A percentile compares a stretch with the other conserved stretches of the same genome.
Conservation (phyloP, 2,113 vertebrate species). For the Serilophus lunatus region DNA sequence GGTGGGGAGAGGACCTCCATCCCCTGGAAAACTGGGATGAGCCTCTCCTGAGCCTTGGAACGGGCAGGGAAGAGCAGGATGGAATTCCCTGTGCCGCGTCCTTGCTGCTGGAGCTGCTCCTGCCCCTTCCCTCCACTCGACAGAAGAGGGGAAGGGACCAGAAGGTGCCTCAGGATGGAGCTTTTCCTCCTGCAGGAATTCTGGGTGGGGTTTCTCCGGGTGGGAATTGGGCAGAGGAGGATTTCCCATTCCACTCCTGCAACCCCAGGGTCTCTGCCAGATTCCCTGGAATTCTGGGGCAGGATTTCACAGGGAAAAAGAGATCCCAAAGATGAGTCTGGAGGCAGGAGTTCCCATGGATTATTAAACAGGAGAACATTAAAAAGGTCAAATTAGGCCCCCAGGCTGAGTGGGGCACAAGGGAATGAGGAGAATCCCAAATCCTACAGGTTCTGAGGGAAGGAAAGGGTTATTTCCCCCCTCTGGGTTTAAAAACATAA, state of each 20-base stretch:
- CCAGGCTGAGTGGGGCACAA: neutral
- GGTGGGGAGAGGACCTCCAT: neutral
- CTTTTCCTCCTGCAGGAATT: constrained; percentile 21
- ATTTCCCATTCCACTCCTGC: neutral
- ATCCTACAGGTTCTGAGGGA: neutral
- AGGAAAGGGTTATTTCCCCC: neutral
- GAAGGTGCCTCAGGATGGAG: neutral
- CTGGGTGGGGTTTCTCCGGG: neutral
- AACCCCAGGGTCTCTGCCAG: neutral
- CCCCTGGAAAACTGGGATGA: neutral
- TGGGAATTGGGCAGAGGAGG: constrained; percentile 31
- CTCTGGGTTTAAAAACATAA: neutral
- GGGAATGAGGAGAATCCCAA: neutral
- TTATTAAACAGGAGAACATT: neutral
- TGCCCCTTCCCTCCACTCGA: neutral
- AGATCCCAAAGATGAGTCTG: neutral
- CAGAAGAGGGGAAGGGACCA: neutral
- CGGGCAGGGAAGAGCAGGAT: neutral
- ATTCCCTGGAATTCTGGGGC: neutral
- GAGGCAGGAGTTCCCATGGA: neutral
- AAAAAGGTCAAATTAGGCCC: neutral
- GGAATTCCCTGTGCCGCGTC: neutral
- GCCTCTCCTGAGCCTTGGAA: neutral
- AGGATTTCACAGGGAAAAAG: neutral
- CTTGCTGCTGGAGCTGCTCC: neutral